Evolutionary conservation across 1,140 invertebrate species (phyloP), one percentile per base, ranked within the genome.

Genomic region (Gerris buenoi): DNA sequence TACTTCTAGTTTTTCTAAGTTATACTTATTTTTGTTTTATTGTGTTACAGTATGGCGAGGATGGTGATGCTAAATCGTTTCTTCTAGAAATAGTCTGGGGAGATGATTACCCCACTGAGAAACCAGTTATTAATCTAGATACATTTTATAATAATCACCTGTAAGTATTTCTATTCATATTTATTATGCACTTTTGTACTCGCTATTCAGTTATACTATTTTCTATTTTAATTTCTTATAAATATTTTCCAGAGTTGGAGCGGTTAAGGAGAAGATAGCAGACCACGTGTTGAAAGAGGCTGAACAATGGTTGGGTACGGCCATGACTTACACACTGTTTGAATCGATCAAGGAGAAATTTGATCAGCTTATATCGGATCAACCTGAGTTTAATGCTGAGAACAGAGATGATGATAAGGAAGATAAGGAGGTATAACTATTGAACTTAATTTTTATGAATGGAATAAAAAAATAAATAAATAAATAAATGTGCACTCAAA

Each of bases 301-400:
- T 0, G 82, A 88, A 29, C 84, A 88, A 70, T 89, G 88, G 82
- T 68, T 95, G 25, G 94, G 91, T 14, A 88, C 86, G 78, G 89
- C 91, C 46, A 95, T 96, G 91, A 97, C 93, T 0, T 97, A 94
- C 74, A 91, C 92, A 2, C 75, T 97, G 29, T 93, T 97, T 79
- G 93, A 97, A 78, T 93, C 85, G 76, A 80, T 93, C 22, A 94
- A 93, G 76, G 93, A 97, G 75, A 87, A 88, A 75, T 79, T 86
- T 26, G 74, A 84, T 0, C 84, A 89, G 60, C 77, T 95, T 67
- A 78, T 91, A 14, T 79, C 79, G 1, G 83, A 82, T 10, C 90
- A 93, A 74, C 86, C 86, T 25, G 84, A 88, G 23, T 15, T 60
- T 25, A 14, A 3, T 22, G 23, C 23, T 3, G 5, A 60, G 58